These are phyloP conservation scores for Rallus crepitans DNA, from an alignment of 2,797 vertebrate genomes.

Conservation along the genomic window DNA sequence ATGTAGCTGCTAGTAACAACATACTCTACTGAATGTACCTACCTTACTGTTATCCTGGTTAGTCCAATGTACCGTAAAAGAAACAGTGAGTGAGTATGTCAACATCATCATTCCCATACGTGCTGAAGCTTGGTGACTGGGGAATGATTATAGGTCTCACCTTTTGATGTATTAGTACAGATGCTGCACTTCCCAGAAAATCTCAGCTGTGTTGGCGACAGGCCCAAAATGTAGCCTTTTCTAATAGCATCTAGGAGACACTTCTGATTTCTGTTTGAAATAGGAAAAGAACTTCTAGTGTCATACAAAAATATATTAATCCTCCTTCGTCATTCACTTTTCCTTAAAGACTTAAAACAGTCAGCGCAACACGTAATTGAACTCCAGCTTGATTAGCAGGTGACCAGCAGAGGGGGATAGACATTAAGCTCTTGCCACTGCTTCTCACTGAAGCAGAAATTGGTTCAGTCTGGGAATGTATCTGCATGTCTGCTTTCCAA, in stretches of 20 bases:
- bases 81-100: neutral
- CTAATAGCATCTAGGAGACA: neutral
- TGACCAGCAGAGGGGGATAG: slow-evolving; percentile 66
- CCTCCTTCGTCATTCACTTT: neutral
- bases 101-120: neutral
- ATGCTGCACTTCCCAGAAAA: neutral
- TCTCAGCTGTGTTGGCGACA: neutral
- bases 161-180: neutral
- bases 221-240: neutral
- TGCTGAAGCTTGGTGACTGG: neutral
- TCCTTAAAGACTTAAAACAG: neutral
- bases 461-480: neutral
- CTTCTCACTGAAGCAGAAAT: neutral
- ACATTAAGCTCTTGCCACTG: slow-evolving; percentile 4
- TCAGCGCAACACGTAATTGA: neutral
- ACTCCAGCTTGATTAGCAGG: neutral
- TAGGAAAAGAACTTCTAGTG: neutral
- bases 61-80: neutral
- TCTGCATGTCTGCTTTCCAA: neutral
- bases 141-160: neutral
- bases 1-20: neutral
- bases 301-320: neutral
- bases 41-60: neutral
- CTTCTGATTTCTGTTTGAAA: neutral
- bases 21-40: neutral